Conservation (phyloP, 2,888 invertebrate species). For the Lissocephala sabroskyi region DNA sequence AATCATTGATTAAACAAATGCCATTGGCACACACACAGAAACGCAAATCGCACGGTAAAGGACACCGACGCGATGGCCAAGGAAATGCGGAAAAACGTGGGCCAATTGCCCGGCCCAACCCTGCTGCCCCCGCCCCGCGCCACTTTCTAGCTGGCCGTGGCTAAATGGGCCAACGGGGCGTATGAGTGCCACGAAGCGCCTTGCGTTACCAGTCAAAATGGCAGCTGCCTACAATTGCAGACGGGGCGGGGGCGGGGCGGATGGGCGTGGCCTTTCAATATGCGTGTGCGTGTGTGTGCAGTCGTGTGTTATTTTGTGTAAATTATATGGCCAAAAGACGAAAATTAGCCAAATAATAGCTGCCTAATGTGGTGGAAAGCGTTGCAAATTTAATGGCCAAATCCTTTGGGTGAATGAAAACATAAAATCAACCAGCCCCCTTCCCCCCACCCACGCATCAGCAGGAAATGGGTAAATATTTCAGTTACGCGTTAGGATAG, state of each 20-base stretch:
- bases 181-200: slow-evolving; percentile 51
- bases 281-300: slow-evolving; percentile 37
- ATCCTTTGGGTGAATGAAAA: slow-evolving; percentile 53
- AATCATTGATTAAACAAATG: slow-evolving; percentile 55
- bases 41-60: background rate
- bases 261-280: no score
- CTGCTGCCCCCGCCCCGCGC: no score
- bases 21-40: no score
- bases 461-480: background rate
- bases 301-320: slow-evolving; percentile 62
- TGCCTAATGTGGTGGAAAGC: slow-evolving; percentile 57
- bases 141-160: no score
- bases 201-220: slow-evolving; percentile 16
- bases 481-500: no score
- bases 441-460: background rate
- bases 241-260: no score
- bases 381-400: slow-evolving; percentile 48
- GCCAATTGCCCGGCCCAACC: no score
- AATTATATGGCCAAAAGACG: slow-evolving; percentile 62
- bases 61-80: no score
- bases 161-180: slow-evolving; percentile 31
- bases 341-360: slow-evolving; percentile 63
- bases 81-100: no score
- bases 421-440: slow-evolving; percentile 35
- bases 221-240: slow-evolving; percentile 36